Percentiles rank a stretch among this genome's conserved stretches.
phyloP scores from a whole-genome alignment of 2,113 vertebrate species.

The Odocoileus hemionus region DNA sequence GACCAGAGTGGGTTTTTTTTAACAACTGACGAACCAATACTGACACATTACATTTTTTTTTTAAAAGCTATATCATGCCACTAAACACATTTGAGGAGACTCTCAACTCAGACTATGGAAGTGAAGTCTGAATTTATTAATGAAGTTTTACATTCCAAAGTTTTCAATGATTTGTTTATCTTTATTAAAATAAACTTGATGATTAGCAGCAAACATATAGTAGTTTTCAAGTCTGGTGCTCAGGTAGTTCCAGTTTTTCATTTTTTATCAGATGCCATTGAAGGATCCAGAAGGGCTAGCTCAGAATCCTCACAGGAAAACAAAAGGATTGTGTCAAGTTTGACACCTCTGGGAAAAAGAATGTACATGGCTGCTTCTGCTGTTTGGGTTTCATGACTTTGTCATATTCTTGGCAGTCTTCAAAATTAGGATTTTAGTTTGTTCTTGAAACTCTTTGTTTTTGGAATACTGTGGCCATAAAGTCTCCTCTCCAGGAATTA shows the following conservation, averaged over 20 bases:
- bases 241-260: not conserved
- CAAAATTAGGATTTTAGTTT: not conserved
- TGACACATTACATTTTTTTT: not conserved
- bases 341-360: not conserved
- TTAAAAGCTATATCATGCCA: not conserved
- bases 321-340: not conserved
- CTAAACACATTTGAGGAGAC: not conserved
- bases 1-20: not conserved
- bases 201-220: not conserved
- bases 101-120: not conserved
- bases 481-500: not conserved
- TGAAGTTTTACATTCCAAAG: not conserved
- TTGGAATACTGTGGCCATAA: not conserved
- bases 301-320: not conserved
- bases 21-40: not conserved
- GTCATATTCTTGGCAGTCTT: slow-evolving; percentile 4
- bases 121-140: not conserved
- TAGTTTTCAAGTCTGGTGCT: not conserved
- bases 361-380: not conserved
- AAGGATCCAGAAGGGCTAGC: not conserved
- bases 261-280: not conserved
- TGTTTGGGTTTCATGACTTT: not conserved
- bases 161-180: not conserved
- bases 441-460: not conserved
- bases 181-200: not conserved